Conservation (phyloP, 2,113 vertebrate species). For the Brienomyrus longianalis region DNA sequence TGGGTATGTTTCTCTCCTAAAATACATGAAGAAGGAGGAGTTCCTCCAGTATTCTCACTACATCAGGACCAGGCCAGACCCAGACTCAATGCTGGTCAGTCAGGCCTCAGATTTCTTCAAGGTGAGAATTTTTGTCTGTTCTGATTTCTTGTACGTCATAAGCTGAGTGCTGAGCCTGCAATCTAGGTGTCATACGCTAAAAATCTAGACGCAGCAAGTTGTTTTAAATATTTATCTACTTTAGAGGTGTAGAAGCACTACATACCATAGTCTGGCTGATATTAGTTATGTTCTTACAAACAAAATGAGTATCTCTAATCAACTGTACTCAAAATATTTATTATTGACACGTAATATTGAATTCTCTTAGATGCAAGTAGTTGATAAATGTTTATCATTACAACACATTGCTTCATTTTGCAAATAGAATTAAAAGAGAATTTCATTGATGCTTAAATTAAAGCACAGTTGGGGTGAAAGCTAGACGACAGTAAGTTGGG, state of each 20-base stretch:
- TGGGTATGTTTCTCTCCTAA: background rate
- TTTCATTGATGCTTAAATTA: background rate
- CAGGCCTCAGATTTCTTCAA: slow-evolving; percentile 66
- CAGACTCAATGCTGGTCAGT: slow-evolving; percentile 61
- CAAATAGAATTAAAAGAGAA: background rate
- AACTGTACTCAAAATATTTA: background rate
- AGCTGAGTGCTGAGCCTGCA: background rate
- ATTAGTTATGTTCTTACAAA: background rate
- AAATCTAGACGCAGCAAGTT: background rate
- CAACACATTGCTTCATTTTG: background rate
- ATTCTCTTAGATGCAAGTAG: background rate
- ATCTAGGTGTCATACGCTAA: background rate
- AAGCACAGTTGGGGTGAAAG: background rate
- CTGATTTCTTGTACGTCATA: background rate
- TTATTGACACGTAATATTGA: background rate
- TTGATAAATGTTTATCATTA: background rate
- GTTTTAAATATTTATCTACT: background rate
- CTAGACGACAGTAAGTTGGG: background rate
- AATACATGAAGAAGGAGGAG: slow-evolving; percentile 65
- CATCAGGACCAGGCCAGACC: slow-evolving; percentile 69
- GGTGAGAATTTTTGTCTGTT: slow-evolving; percentile 50
- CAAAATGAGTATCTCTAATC: background rate
- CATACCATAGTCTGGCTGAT: background rate
- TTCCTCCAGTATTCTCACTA: slow-evolving; percentile 78
- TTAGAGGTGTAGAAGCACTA: background rate